Evolutionary conservation across 2,888 invertebrate species (phyloP), one percentile per base, ranked within the genome.

Genomic region (Nemoura dubitans): DNA sequence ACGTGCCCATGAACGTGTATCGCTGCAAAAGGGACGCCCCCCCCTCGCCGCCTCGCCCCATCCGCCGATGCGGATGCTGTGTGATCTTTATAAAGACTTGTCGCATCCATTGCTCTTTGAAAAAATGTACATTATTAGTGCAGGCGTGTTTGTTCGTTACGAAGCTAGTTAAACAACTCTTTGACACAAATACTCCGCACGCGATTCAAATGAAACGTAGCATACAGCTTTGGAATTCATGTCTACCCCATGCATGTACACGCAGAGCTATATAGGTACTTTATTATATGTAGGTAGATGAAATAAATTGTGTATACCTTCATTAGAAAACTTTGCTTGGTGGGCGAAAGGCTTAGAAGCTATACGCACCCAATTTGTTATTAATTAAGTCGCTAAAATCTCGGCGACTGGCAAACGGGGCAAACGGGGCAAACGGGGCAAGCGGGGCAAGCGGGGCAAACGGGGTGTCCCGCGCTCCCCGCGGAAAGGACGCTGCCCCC

Each of bases 121-220:
- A 25, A 28, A 83, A 42, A 42, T 42, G 21, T 26, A 10, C 26
- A 83, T 83, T 36, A 83, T 42, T 27, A 76, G 28, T 21, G 28
- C 30, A 76, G 21, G 59, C 84, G 84, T 84, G 84, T 84, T 84
- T 28, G 27, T 76, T 59, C 27, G 59, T 84, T 59, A 84, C 84
- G 84, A 84, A 59, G 84, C 84, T 28, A 84, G 59, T 84, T 84
- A 84, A 28, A n/a, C 76, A 81, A 30, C 81, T 81, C 81, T 81
- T 81, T 81, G 81, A 81, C 81, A 81, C 29, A 29, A 81, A 81
- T 81, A 30, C 21, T 2, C 59, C 14, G 59, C 21, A 30, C 10
- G 28, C 16, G 29, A n/a, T 81, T 81, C 2, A 81, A 81, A 81
- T 81, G 81, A 29, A 28, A 30, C 59, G 14, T 14, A 59, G 59